Evolutionary conservation across 2,888 invertebrate genomes (phyloP), one percentile per base, ranked within the genome.

Genomic region (Mactromeris polynyma): DNA sequence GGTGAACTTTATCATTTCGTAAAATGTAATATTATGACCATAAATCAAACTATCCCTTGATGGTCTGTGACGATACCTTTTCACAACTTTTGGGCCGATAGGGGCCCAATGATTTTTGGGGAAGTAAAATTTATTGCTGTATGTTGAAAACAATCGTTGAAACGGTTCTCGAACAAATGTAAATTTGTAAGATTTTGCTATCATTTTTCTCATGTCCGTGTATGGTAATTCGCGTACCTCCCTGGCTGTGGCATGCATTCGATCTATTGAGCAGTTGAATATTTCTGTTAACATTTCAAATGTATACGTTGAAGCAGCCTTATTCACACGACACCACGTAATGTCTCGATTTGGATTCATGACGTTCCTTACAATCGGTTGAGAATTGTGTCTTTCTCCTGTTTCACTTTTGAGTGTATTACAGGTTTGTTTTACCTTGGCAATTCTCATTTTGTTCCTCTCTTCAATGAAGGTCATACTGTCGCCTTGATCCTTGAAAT

Each of bases 141-240:
- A 64, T 9, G 58, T 64, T 26, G 58, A 64, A n/a, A 64, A 64
- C 9, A 64, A n/a, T 7, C 58, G 58, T 6, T 26, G 26, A 11
- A 26, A 64, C 9, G 58, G 58, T 64, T 64, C 58, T n/a, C 58
- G 58, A 64, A 64, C 58, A 64, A 64, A 64, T 26, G 58, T 64
- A 64, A 64, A 64, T 36, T 19, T 81, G n/a, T 58, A 54, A 19
- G 81, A 26, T 21, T 31, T 31, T n/a, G n/a, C 33, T 9, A 54
- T 33, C 11, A 64, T 3, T 64, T 64, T 26, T 26, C 58, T 64
- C 58, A n/a, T n/a, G 4, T 64, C 9, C 3, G 58, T n/a, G 58
- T 64, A 64, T 64, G 58, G 58, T 26, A 64, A 11, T 0, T 2
- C 9, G 9, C 58, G 26, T 26, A 64, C n/a, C 26, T 64, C n/a